These are phyloP conservation scores for Cairina moschata DNA, from an alignment of 2,113 vertebrate species.

Conservation along the genomic window DNA sequence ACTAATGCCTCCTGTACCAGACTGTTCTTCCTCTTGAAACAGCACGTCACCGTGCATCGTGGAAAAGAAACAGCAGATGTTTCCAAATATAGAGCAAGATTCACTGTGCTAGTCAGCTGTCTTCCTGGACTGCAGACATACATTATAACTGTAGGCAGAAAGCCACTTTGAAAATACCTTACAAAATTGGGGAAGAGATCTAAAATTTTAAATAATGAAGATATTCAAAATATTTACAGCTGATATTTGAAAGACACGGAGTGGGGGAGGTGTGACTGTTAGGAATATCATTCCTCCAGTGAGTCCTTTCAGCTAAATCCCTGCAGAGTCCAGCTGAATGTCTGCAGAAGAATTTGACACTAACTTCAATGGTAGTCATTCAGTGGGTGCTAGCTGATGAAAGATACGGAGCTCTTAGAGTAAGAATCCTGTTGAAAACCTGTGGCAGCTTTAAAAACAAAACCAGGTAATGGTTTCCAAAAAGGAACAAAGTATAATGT, in stretches of 20 bases:
- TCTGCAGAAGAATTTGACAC: slow-evolving; percentile 42
- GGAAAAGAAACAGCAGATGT: slow-evolving; percentile 47
- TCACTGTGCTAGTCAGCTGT: slow-evolving; percentile 34
- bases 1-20: neutral
- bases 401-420: neutral
- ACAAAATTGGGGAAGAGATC: neutral
- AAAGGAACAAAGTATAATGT: slow-evolving; percentile 1
- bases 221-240: neutral
- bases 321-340: neutral
- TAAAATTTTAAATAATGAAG: neutral
- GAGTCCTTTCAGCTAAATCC: neutral
- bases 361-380: neutral
- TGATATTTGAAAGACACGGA: neutral
- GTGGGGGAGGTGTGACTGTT: neutral
- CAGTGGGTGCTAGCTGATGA: slow-evolving; percentile 41
- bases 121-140: neutral
- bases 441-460: slow-evolving; percentile 58
- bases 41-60: slow-evolving; percentile 19
- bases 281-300: neutral
- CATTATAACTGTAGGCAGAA: neutral
- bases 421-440: slow-evolving; percentile 50
- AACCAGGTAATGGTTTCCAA: slow-evolving; percentile 28
- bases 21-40: slow-evolving; percentile 31
- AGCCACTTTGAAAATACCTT: neutral
- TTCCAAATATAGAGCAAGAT: slow-evolving; percentile 56